A percentile compares a stretch with the other conserved stretches of the same genome.
Conservation (phyloP, 2,797 vertebrate species). For the Thaleichthys pacificus region DNA sequence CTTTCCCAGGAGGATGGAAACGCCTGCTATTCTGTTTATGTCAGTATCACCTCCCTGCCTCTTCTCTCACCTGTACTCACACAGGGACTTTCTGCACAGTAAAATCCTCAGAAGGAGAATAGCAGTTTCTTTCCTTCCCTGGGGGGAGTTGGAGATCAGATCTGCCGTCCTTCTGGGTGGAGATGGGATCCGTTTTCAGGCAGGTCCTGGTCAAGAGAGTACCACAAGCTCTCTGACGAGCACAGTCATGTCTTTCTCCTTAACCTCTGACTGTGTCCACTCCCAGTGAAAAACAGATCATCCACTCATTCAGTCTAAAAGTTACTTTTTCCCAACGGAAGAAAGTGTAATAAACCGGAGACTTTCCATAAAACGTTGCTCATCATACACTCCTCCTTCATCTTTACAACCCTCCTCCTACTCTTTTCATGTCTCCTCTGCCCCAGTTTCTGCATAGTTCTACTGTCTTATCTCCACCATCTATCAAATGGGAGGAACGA, state of each 20-base stretch:
- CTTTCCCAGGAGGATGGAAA: background rate
- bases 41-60: background rate
- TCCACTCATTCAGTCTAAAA: background rate
- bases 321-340: background rate
- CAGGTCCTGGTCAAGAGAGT: slow-evolving; percentile 26
- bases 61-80: background rate
- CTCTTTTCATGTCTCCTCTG: background rate
- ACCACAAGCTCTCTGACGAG: slow-evolving; percentile 46
- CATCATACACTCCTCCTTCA: background rate
- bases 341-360: background rate
- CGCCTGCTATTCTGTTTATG: slow-evolving; percentile 9
- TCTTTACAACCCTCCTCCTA: too few relatives aligned
- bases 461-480: background rate
- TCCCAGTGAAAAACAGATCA: background rate
- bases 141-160: background rate
- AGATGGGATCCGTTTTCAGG: slow-evolving; percentile 41
- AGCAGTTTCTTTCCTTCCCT: background rate
- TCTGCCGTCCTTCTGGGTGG: background rate
- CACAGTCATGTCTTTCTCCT: slow-evolving; percentile 42
- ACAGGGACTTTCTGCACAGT: background rate
- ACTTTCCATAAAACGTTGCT: background rate
- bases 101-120: background rate
- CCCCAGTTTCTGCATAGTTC: background rate
- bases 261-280: slow-evolving; percentile 31
- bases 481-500: background rate